Base-by-base conservation (phyloP, 2,888 invertebrate species). In the Pristionchus japonicus region DNA sequence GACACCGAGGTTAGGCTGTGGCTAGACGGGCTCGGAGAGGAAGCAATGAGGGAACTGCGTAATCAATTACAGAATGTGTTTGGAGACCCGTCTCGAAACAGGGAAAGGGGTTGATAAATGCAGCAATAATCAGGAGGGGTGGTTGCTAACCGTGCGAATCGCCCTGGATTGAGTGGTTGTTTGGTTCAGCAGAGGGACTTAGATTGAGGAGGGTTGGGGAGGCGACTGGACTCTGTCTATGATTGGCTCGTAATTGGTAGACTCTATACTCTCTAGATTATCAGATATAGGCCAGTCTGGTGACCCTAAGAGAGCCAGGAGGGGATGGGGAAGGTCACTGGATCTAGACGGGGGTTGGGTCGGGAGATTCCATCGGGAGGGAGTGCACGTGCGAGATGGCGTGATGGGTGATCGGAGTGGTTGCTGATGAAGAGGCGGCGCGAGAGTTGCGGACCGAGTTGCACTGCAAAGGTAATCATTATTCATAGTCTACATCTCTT, bases 361-460 rank as follows among this genome's bases (percentile, higher is more conserved):
- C 70, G 23, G 70, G 70, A 4, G 43, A 47, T 17, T 70, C 86
- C 11, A 70, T n/a, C 20, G 86, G 86, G 37, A 70, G 70, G 0
- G 86, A 67, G 20, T 86, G 86, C 20, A 86, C 86, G 17, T 86
- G 86, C 11, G 67, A 70, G 34, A 86, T 52, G 37, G 85, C 47
- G 23, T 70, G 86, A 27, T 86, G 86, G 23, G 86, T 70, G 34
- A 86, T 70, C 2, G 86, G 86, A 27, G 86, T 86, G 20, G 70
- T 86, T 4, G 86, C 49, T 1, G 86, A 31, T 11, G 31, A 23
- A 0, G 86, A 86, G 23, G 70, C 49, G 3, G 86, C 67, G 11
- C 70, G 67, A 31, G 86, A 86, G 31, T 67, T 70, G 9, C 86
- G 86, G 13, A 49, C 70, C 7, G 86, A 86, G 47, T 86, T 86